Evolutionary conservation across 2,888 invertebrate genomes (phyloP).

Genomic region (Macrosoma leucophasiata): DNA sequence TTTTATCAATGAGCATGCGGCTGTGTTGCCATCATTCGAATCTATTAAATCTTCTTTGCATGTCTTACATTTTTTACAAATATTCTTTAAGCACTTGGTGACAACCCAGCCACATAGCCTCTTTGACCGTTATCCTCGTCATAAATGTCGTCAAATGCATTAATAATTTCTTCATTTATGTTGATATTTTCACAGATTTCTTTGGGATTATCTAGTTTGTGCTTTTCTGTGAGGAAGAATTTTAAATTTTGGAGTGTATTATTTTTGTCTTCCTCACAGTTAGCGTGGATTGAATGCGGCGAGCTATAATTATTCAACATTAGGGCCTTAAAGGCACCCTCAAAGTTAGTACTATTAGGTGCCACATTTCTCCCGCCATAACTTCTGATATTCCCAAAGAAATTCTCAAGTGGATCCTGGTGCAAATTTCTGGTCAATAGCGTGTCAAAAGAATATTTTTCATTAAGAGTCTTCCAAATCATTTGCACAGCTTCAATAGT

Average conservation of each 20-base stretch:
- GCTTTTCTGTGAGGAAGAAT: constrained; percentile 5
- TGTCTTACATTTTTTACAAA: constrained; percentile 5
- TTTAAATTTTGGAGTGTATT: constrained; percentile 5
- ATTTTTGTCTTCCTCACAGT: constrained; percentile 15
- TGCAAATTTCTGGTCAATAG: constrained; percentile 19
- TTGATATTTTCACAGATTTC: background rate
- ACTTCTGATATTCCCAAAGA: constrained; percentile 20
- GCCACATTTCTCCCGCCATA: constrained; percentile 13
- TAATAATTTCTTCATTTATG: background rate
- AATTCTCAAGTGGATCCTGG: constrained; percentile 20
- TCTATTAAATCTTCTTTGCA: constrained; percentile 4
- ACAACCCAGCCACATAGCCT: constrained; percentile 16
- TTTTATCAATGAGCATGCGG: background rate
- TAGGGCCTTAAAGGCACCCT: constrained; percentile 18
- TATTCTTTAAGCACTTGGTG: constrained; percentile 7
- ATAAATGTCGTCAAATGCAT: background rate
- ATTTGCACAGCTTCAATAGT: constrained; percentile 11
- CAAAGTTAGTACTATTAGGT: constrained; percentile 15
- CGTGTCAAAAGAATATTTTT: constrained; percentile 14
- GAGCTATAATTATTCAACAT: constrained; percentile 15
- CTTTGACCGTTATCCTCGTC: background rate
- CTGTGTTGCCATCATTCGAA: background rate
- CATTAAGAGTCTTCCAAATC: constrained; percentile 8
- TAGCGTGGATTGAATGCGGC: constrained; percentile 4
- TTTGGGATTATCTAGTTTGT: background rate